Percentiles rank a stretch among this genome's conserved stretches.
These are phyloP conservation scores for Chaenodraco wilsoni DNA, from an alignment of 2,797 vertebrate species.

Conservation along the genomic window DNA sequence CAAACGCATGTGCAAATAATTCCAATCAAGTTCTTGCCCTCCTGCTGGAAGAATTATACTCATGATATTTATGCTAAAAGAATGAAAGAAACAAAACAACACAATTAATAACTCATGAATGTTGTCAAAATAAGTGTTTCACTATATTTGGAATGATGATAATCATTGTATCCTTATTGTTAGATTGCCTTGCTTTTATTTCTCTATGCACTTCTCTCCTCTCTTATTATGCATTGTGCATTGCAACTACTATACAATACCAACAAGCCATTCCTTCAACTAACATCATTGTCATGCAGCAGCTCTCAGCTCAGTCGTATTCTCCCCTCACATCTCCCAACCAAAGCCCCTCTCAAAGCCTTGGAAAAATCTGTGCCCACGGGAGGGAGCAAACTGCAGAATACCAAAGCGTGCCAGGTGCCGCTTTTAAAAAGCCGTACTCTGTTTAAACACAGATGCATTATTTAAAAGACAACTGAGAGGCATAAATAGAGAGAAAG, in stretches of 20 bases:
- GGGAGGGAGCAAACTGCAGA: constrained; percentile 64
- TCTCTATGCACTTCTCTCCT: constrained; percentile 11
- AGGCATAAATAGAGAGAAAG: constrained; percentile 78
- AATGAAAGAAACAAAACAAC: not conserved
- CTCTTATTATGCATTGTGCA: constrained; percentile 43
- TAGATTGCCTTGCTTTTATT: constrained; percentile 26
- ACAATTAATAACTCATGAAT: not conserved
- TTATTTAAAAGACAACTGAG: constrained; percentile 81
- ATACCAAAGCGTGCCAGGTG: constrained; percentile 73
- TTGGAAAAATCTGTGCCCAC: constrained; percentile 66
- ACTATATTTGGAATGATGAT: not conserved
- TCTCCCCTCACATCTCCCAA: constrained; percentile 68
- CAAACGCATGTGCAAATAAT: constrained; percentile 9
- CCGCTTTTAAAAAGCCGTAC: constrained; percentile 63
- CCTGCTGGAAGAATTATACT: constrained; percentile 13
- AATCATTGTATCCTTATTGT: constrained; percentile 17
- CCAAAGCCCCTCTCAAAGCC: constrained; percentile 71
- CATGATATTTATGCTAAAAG: not conserved
- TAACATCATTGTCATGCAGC: constrained; percentile 74
- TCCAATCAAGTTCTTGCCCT: constrained; percentile 6
- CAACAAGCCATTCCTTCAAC: constrained; percentile 55
- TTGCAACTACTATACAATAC: constrained; percentile 48
- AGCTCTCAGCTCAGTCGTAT: constrained; percentile 62
- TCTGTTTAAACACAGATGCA: constrained; percentile 75
- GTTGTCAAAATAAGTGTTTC: not conserved